phyloP scores from a whole-genome alignment of 2,113 vertebrate species.

The Halichoeres trimaculatus region DNA sequence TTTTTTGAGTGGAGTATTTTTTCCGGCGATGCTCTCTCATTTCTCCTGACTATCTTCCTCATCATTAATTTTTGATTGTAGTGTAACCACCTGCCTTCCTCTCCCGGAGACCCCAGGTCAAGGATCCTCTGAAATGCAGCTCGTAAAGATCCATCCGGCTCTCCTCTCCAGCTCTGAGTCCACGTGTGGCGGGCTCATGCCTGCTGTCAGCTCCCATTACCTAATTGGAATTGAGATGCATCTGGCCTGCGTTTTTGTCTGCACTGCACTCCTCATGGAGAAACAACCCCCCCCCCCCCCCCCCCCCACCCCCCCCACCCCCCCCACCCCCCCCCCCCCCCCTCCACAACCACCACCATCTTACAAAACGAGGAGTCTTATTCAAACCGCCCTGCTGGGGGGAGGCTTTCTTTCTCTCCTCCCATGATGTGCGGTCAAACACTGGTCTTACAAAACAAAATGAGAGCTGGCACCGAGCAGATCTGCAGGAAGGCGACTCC shows the following conservation, averaged over 20 bases:
- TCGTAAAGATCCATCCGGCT: conserved; percentile 50
- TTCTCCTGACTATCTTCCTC: not conserved
- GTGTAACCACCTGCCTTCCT: conserved; percentile 41
- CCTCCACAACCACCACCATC: not conserved
- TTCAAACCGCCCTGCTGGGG: conserved; percentile 31
- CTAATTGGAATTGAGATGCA: conserved; percentile 84
- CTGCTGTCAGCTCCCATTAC: conserved; percentile 83
- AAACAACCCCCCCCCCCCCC: conserved; percentile 14
- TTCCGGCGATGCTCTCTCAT: not conserved
- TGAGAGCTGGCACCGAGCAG: conserved; percentile 27
- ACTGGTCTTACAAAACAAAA: conserved; percentile 28
- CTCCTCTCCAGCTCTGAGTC: conserved; percentile 53
- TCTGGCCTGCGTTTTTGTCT: conserved; percentile 74
- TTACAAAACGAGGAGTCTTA: conserved; percentile 15
- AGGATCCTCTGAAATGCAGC: conserved; percentile 60
- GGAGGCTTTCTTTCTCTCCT: conserved; percentile 18
- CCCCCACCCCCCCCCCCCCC: conserved; percentile 3
- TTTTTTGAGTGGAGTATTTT: not conserved
- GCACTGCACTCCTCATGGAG: conserved; percentile 61
- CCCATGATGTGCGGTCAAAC: conserved; percentile 57
- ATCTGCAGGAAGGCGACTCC: conserved; percentile 50
- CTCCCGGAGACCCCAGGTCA: conserved; percentile 41
- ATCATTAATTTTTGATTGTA: conserved; percentile 58
- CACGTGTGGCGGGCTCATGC: conserved; percentile 63
- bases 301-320: not conserved